phyloP scores from a whole-genome alignment of 2,113 vertebrate species.

The Aspidoscelis tigris region DNA sequence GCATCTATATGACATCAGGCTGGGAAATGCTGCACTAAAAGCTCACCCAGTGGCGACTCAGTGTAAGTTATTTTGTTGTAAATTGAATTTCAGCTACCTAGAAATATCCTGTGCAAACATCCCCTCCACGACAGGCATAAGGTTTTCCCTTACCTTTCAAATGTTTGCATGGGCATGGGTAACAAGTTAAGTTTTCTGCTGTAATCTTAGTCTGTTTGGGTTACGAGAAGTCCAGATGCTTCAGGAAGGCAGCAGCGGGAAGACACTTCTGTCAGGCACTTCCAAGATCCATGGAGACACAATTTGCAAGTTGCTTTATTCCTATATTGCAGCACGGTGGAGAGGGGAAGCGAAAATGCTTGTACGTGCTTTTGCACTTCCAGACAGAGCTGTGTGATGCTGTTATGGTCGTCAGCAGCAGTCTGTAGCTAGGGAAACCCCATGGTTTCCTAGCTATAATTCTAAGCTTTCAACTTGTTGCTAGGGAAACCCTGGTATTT shows the following conservation, averaged over 20 bases:
- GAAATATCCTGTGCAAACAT: neutral
- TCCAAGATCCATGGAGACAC: neutral
- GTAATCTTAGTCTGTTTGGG: neutral
- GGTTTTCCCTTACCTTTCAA: conserved; percentile 25
- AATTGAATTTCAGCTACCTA: neutral
- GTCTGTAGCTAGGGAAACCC: conserved; percentile 45
- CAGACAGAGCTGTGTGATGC: conserved; percentile 28
- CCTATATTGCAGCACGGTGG: conserved; percentile 13
- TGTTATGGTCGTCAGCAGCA: conserved; percentile 18
- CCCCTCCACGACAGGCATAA: neutral
- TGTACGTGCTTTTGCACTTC: conserved; percentile 1
- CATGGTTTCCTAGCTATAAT: conserved; percentile 36
- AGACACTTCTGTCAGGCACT: neutral
- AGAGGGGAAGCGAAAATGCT: neutral
- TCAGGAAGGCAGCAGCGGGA: conserved; percentile 2
- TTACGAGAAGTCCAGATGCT: neutral
- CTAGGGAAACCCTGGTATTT: conserved; percentile 71
- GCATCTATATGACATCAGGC: no score
- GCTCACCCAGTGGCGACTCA: neutral
- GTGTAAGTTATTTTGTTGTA: neutral
- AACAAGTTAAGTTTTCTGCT: conserved; percentile 6
- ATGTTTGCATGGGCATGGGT: conserved; percentile 20
- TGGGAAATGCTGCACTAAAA: neutral
- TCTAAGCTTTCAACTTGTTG: conserved; percentile 61
- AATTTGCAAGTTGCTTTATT: neutral